phyloP scores from a whole-genome alignment of 2,797 vertebrate genomes.

The Buceros bicornis region DNA sequence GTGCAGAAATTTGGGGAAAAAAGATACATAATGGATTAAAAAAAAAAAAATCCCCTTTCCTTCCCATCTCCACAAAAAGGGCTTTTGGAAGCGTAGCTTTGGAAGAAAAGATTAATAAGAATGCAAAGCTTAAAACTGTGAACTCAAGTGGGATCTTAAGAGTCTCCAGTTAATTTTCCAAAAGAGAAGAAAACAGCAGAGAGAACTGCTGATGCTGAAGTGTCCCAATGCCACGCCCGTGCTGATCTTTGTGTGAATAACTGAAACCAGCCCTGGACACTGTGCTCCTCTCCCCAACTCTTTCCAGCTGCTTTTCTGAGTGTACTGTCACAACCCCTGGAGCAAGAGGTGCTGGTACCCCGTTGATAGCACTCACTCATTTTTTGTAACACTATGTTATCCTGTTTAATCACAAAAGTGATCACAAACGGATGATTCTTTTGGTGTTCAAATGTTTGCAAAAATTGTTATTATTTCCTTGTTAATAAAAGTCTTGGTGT shows the following conservation, averaged over 20 bases:
- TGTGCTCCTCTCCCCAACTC: neutral
- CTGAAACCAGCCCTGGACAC: neutral
- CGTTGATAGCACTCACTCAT: neutral
- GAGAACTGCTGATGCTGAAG: neutral
- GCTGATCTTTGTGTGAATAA: neutral
- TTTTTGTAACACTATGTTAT: neutral
- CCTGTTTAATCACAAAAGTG: neutral
- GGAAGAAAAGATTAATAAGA: neutral
- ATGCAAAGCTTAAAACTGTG: neutral
- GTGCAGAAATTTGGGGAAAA: neutral
- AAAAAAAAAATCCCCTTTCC: rapidly evolving
- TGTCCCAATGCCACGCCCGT: neutral
- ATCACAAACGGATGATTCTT: neutral
- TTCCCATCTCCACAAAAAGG: neutral
- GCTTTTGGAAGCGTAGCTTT: neutral
- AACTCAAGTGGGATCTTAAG: neutral
- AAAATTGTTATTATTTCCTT: neutral
- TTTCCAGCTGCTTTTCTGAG: neutral
- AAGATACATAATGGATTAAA: neutral
- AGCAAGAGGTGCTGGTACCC: neutral
- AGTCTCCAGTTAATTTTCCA: neutral
- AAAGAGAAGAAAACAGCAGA: neutral
- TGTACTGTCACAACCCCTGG: neutral
- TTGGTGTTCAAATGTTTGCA: neutral
- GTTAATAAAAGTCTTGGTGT: neutral